These are phyloP conservation scores for Nesidiocoris tenuis DNA, from an alignment of 2,888 invertebrate genomes.

Conservation along the genomic window DNA sequence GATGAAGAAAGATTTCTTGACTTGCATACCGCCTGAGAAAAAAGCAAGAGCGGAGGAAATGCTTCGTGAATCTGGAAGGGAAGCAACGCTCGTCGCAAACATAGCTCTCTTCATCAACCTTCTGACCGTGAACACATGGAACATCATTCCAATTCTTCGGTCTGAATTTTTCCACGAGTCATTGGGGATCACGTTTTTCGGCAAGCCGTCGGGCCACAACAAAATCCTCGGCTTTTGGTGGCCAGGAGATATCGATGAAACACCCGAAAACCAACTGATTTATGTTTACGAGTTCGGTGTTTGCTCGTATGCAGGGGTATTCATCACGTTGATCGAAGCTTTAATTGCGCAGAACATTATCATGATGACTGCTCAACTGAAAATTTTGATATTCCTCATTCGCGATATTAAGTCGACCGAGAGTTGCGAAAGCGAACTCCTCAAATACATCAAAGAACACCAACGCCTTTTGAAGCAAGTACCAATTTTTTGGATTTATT, in stretches of 20 bases:
- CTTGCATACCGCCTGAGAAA: slow-evolving; percentile 14
- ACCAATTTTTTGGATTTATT: not conserved
- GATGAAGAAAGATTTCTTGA: slow-evolving; percentile 24
- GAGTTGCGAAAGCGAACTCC: too few species aligned
- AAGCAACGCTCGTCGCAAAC: not conserved
- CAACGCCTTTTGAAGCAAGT: slow-evolving; percentile 25
- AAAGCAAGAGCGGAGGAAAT: not conserved
- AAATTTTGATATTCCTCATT: not conserved
- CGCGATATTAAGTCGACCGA: not conserved
- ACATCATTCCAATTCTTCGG: slow-evolving; percentile 10
- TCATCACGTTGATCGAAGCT: slow-evolving; percentile 15
- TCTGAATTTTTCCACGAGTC: slow-evolving; percentile 19
- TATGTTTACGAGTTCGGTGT: slow-evolving; percentile 25
- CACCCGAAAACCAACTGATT: slow-evolving; percentile 13
- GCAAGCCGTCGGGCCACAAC: slow-evolving; percentile 4
- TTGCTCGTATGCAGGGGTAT: slow-evolving; percentile 1
- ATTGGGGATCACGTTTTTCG: slow-evolving; percentile 13
- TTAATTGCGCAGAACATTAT: not conserved
- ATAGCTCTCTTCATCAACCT: not conserved
- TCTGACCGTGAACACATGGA: slow-evolving; percentile 2
- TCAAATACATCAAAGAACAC: slow-evolving; percentile 30
- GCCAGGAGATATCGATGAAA: not conserved
- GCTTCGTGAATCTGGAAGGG: not conserved
- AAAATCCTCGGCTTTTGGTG: slow-evolving; percentile 28
- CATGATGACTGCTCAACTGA: slow-evolving; percentile 18